Evolutionary conservation across 1,140 invertebrate species (phyloP).

Genomic region (Ceratosolen fusciceps): DNA sequence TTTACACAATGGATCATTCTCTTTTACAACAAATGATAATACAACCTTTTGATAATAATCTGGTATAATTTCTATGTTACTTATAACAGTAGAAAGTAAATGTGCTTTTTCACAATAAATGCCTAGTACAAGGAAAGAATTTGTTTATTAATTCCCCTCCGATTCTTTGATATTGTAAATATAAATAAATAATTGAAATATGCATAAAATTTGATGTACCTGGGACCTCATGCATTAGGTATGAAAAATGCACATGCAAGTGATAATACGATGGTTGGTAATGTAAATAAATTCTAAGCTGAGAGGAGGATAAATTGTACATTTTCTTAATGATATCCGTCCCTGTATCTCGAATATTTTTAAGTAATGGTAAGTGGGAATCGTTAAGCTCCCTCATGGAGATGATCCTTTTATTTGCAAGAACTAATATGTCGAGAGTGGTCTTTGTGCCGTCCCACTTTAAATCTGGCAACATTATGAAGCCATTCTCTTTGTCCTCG

Average conservation of each 20-base stretch:
- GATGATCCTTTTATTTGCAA: constrained; percentile 82
- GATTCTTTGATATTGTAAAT: constrained; percentile 7
- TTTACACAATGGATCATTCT: constrained; percentile 71
- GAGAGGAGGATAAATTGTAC: constrained; percentile 79
- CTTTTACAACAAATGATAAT: constrained; percentile 79
- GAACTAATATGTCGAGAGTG: constrained; percentile 87
- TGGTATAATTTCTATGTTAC: constrained; percentile 85
- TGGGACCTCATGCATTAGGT: constrained; percentile 84
- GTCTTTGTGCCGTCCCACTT: constrained; percentile 92
- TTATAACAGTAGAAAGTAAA: constrained; percentile 89
- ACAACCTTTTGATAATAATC: constrained; percentile 90
- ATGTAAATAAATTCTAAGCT: constrained; percentile 91
- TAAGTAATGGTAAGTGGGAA: constrained; percentile 85
- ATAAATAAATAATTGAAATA: constrained; percentile 2
- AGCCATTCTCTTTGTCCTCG: constrained; percentile 83
- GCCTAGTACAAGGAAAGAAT: constrained; percentile 63
- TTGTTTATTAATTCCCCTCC: constrained; percentile 16
- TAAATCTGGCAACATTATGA: constrained; percentile 91
- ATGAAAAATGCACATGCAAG: constrained; percentile 95
- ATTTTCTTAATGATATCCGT: constrained; percentile 83
- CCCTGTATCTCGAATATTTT: constrained; percentile 83
- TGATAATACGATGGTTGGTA: constrained; percentile 98
- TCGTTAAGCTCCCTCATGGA: constrained; percentile 87
- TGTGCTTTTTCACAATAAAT: constrained; percentile 88
- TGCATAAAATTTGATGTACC: constrained; percentile 69